Evolutionary conservation across 2,888 invertebrate genomes (phyloP), one percentile per base, ranked within the genome.

Genomic region (Clunio marinus): DNA sequence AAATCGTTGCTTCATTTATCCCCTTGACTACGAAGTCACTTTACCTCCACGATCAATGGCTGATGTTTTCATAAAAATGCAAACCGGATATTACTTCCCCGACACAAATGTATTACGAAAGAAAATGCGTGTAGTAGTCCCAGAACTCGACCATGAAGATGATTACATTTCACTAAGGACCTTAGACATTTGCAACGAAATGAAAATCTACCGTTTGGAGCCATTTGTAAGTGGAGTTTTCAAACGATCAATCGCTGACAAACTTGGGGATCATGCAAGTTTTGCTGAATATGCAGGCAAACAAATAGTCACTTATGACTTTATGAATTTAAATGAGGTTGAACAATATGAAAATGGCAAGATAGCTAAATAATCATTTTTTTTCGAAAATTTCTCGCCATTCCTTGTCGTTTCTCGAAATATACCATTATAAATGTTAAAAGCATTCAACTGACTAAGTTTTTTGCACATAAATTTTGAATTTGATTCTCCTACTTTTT

Each of bases 1-100:
- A 37, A 80, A 81, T 66, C 86, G 91, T 27, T 97, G 97, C 81
- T 97, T 95, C 80, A 85, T 93, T 17, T 93, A 95, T 91, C 89
- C 91, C 0, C 80, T 96, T 75, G 89, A 96, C 80, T 85, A 89
- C 28, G 83, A 83, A 32, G 80, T 85, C 69, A 89, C 93, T 70
- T 80, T 91, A 74, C 87, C 89, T 45, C 96, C 96, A 2, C 85
- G 83, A 72, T 88, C 88, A 73, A 83, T 91, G 76, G 84, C 84
- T 72, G 95, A 94, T 81, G 84, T 89, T 15, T 82, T 93, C 71
- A 81, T 83, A 72, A 92, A 91, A 79, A 88, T 93, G 85, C 84
- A 85, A 77, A 84, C 86, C 71, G 87, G 87, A 8, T 89, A 90
- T 76, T 92, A 91, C 76, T 85, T 88, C 74, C 90, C 94, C 58